These are phyloP conservation scores for Solea senegalensis DNA, from an alignment of 2,113 vertebrate genomes.

Conservation along the genomic window DNA sequence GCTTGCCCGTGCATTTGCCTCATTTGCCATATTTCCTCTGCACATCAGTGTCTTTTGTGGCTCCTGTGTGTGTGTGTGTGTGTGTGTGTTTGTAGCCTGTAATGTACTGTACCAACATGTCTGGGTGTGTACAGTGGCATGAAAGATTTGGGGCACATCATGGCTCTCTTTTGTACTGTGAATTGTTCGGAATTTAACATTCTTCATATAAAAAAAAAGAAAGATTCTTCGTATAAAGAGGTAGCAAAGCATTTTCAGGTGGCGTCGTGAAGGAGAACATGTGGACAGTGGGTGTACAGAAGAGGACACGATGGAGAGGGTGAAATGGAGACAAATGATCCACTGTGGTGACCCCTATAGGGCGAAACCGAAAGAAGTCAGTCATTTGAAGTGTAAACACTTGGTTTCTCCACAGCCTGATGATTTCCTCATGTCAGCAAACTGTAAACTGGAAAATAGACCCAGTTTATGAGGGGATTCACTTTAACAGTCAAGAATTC, in stretches of 20 bases:
- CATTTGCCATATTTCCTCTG: slow-evolving; percentile 14
- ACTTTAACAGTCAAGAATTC: slow-evolving; percentile 78
- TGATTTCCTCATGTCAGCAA: slow-evolving; percentile 81
- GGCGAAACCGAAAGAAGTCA: neutral
- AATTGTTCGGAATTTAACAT: neutral
- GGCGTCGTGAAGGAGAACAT: too few species aligned
- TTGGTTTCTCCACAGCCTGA: slow-evolving; percentile 76
- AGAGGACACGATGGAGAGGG: too few species aligned
- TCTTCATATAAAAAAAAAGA: neutral
- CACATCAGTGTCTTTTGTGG: slow-evolving; percentile 27
- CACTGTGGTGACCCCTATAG: too few species aligned
- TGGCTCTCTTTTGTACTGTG: neutral
- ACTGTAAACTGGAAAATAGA: slow-evolving; percentile 78
- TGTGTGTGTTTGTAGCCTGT: neutral
- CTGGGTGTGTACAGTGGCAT: neutral
- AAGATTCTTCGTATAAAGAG: neutral
- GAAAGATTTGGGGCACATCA: neutral
- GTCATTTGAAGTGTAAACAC: slow-evolving; percentile 80
- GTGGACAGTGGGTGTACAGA: too few species aligned
- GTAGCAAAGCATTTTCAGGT: neutral
- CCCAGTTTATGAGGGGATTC: slow-evolving; percentile 76
- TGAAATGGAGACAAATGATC: too few species aligned
- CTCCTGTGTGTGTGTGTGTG: slow-evolving; percentile 10
- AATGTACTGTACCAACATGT: too few species aligned
- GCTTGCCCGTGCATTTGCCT: slow-evolving; percentile 44